These are phyloP conservation scores for Prunella strophiata DNA, from an alignment of 2,797 vertebrate species.

Conservation along the genomic window DNA sequence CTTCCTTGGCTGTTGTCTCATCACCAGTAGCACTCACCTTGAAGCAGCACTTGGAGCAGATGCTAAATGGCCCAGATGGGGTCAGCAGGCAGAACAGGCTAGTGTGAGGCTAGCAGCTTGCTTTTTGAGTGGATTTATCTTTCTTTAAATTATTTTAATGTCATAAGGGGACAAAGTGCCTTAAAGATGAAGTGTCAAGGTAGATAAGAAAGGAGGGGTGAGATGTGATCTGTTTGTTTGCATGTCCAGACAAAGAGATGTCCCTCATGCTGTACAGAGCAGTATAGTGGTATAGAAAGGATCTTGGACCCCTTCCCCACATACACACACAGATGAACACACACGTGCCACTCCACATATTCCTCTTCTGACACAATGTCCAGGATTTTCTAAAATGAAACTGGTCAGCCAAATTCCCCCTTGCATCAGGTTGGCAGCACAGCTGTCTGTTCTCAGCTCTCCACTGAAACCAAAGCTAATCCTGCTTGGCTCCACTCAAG, in stretches of 20 bases:
- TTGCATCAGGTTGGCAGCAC: neutral
- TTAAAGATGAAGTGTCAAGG: neutral
- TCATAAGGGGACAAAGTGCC: neutral
- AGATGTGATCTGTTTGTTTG: neutral
- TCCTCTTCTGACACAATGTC: neutral
- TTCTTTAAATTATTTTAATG: neutral
- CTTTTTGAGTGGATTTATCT: neutral
- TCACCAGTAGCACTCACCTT: neutral
- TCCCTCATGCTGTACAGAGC: neutral
- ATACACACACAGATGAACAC: neutral
- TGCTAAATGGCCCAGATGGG: neutral
- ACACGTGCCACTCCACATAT: accelerated
- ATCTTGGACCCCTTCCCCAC: neutral
- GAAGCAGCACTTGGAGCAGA: neutral
- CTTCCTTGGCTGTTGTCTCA: neutral
- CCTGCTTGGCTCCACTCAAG: neutral
- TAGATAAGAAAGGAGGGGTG: neutral
- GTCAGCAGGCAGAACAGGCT: neutral
- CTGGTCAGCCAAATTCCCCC: neutral
- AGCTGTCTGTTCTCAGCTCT: neutral
- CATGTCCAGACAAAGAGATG: neutral
- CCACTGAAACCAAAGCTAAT: neutral
- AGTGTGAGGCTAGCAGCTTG: neutral
- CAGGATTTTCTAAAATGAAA: neutral
- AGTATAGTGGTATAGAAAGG: neutral